phyloP scores from a whole-genome alignment of 1,140 invertebrate genomes.

The Dendroctonus valens region DNA sequence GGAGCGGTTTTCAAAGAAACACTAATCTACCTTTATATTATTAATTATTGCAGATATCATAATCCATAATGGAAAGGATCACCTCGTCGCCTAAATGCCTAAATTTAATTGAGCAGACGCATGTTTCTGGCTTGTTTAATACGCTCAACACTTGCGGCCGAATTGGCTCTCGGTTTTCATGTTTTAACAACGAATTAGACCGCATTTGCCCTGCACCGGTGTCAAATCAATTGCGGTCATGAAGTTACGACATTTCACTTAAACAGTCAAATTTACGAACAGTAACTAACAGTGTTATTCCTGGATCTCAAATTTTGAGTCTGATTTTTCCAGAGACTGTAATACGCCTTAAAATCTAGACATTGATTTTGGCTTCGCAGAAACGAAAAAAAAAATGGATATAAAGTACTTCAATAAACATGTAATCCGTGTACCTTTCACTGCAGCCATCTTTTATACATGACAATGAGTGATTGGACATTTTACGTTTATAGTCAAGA shows the following conservation, averaged over 20 bases:
- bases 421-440: not conserved
- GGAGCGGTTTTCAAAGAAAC: no score
- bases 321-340: no score
- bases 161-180: constrained; percentile 22
- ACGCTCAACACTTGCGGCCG: constrained; percentile 22
- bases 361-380: no score
- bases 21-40: no score
- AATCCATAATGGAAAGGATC: no score
- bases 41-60: no score
- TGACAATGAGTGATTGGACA: constrained; percentile 20
- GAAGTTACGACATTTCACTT: constrained; percentile 3
- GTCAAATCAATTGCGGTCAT: constrained; percentile 15
- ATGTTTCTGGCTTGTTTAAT: constrained; percentile 30
- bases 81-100: not conserved
- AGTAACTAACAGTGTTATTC: no score
- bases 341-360: no score
- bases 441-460: constrained; percentile 8
- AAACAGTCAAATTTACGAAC: not conserved
- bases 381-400: not conserved
- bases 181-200: constrained; percentile 24
- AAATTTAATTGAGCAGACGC: constrained; percentile 27
- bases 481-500: constrained; percentile 21
- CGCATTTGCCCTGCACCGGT: constrained; percentile 22
- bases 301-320: no score
- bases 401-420: not conserved